These are phyloP conservation scores for Heteromurus nitidus DNA, from an alignment of 2,888 invertebrate species.

Conservation along the genomic window DNA sequence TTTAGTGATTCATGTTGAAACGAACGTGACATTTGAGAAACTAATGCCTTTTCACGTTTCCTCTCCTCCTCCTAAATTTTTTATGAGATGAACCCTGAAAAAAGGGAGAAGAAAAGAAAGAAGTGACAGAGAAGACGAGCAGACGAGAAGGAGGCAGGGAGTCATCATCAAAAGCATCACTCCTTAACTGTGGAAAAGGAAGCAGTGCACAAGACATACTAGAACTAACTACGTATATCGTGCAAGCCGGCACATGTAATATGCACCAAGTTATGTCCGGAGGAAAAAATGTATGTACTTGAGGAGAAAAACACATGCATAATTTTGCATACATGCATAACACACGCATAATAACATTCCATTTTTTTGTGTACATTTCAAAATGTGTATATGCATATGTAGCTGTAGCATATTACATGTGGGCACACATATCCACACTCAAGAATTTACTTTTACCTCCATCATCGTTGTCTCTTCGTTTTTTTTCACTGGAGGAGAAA, in stretches of 20 bases:
- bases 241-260: background rate
- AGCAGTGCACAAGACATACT: no score
- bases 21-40: constrained; percentile 72
- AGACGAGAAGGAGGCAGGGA: constrained; percentile 24
- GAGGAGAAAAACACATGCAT: constrained; percentile 9
- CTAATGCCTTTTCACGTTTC: constrained; percentile 67
- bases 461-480: background rate
- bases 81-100: constrained; percentile 53
- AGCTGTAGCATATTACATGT: constrained; percentile 2
- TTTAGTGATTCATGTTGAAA: constrained; percentile 53
- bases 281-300: no score
- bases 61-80: constrained; percentile 61
- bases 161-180: constrained; percentile 1
- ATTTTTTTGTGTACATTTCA: background rate
- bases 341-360: no score
- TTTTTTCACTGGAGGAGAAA: background rate
- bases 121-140: constrained; percentile 26
- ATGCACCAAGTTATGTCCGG: background rate
- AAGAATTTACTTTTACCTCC: no score
- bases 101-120: constrained; percentile 26
- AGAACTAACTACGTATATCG: no score
- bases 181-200: constrained; percentile 12
- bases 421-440: background rate
- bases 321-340: constrained; percentile 2
- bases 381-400: background rate